Evolutionary conservation across 2,888 invertebrate species (phyloP).

Genomic region (Rambutsinella grinnellia): DNA sequence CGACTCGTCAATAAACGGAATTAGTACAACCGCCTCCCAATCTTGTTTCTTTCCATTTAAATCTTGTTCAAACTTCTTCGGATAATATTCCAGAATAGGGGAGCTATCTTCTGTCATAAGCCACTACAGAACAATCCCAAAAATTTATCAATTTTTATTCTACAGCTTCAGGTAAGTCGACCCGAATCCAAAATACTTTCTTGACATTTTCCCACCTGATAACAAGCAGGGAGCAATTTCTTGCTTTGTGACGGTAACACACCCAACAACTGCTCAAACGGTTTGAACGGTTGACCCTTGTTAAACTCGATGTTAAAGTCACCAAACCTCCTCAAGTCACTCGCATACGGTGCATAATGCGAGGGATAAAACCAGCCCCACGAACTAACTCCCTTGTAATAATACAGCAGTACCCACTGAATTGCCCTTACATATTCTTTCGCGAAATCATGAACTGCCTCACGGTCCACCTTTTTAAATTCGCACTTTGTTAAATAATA

Average conservation of each 20-base stretch:
- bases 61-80: constrained; percentile 90
- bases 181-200: no score
- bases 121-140: constrained; percentile 60
- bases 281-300: constrained; percentile 87
- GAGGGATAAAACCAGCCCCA: constrained; percentile 99
- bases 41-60: constrained; percentile 96
- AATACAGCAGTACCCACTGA: constrained; percentile 97
- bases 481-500: constrained; percentile 94
- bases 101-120: constrained; percentile 84
- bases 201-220: constrained; percentile 72
- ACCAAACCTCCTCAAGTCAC: constrained; percentile 88
- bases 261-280: constrained; percentile 91
- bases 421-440: constrained; percentile 92
- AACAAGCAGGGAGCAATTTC: constrained; percentile 81
- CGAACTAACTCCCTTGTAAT: constrained; percentile 95
- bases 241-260: constrained; percentile 86
- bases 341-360: constrained; percentile 97
- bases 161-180: no score
- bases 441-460: constrained; percentile 84
- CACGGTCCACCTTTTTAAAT: constrained; percentile 83
- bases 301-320: constrained; percentile 85
- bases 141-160: constrained; percentile 4
- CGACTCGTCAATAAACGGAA: constrained; percentile 91
- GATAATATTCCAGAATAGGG: constrained; percentile 91
- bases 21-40: constrained; percentile 95